Evolutionary conservation across 2,888 invertebrate genomes (phyloP).

Genomic region (Sisyra nigra): DNA sequence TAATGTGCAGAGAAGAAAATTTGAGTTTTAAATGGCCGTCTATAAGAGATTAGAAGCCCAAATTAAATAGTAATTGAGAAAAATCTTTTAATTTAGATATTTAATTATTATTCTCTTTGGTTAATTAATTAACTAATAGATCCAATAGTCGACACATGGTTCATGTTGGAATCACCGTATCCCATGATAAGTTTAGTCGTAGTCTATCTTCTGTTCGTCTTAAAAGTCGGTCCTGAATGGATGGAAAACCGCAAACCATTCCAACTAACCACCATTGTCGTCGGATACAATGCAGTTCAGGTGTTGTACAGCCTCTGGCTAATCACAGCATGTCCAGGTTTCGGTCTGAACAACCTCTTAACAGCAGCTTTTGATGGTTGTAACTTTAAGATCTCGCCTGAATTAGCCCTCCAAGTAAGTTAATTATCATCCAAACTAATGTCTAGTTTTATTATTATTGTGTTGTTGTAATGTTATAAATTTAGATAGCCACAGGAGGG

Average conservation of each 20-base stretch:
- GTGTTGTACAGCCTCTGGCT: slow-evolving; percentile 37
- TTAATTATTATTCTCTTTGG: too few relatives aligned
- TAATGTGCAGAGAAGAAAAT: too few relatives aligned
- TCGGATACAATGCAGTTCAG: slow-evolving; percentile 52
- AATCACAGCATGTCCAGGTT: slow-evolving; percentile 26
- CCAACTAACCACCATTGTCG: slow-evolving; percentile 44
- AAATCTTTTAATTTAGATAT: too few relatives aligned
- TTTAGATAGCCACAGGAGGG: background rate
- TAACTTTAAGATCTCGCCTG: too few relatives aligned
- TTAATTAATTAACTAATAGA: too few relatives aligned
- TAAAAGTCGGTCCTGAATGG: slow-evolving; percentile 50
- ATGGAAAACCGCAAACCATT: slow-evolving; percentile 51
- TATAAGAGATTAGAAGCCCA: too few relatives aligned
- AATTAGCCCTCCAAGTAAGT: too few relatives aligned
- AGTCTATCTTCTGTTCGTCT: slow-evolving; percentile 51
- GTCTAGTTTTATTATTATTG: too few relatives aligned
- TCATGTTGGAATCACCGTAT: slow-evolving; percentile 48
- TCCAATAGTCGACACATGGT: slow-evolving; percentile 44
- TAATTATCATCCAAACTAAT: too few relatives aligned
- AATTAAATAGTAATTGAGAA: too few relatives aligned
- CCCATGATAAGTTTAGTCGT: slow-evolving; percentile 35
- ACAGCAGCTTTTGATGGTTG: background rate
- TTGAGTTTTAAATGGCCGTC: too few relatives aligned
- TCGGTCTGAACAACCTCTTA: slow-evolving; percentile 21
- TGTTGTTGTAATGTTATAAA: too few relatives aligned